Evolutionary conservation across 1,140 invertebrate genomes (phyloP).

Genomic region (Sesamia nonagrioides): DNA sequence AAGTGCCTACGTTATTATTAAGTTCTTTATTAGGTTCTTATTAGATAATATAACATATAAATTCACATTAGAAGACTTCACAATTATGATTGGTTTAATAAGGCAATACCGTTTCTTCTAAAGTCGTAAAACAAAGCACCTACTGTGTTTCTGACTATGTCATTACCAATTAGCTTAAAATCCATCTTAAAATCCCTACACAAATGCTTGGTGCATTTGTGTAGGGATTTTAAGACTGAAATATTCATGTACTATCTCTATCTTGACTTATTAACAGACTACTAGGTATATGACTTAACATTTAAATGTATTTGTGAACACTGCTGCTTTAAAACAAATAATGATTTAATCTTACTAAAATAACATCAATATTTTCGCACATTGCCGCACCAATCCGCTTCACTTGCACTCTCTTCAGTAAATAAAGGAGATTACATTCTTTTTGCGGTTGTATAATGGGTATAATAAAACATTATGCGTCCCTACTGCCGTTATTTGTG

Average conservation of each 20-base stretch:
- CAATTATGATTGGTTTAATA: neutral
- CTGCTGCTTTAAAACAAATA: neutral
- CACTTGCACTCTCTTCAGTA: slow-evolving; percentile 60
- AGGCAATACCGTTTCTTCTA: too few species aligned
- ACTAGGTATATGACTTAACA: neutral
- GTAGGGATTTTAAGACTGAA: neutral
- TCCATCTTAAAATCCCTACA: too few species aligned
- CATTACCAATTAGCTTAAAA: too few species aligned
- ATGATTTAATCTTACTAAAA: neutral
- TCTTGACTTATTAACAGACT: neutral
- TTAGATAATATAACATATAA: neutral
- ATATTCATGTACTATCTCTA: neutral
- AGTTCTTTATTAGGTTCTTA: slow-evolving; percentile 14
- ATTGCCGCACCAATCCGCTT: slow-evolving; percentile 50
- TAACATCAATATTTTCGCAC: slow-evolving; percentile 5
- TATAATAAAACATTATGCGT: slow-evolving; percentile 80
- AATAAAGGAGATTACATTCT: slow-evolving; percentile 75
- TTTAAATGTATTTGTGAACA: neutral
- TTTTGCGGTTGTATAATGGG: slow-evolving; percentile 72
- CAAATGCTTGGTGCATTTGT: neutral
- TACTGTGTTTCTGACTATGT: too few species aligned
- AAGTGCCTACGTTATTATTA: slow-evolving; percentile 8
- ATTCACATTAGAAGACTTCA: neutral
- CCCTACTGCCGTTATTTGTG: slow-evolving; percentile 69
- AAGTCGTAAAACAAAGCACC: too few species aligned